phyloP scores from a whole-genome alignment of 2,888 invertebrate species.

The Synergus gifuensis region DNA sequence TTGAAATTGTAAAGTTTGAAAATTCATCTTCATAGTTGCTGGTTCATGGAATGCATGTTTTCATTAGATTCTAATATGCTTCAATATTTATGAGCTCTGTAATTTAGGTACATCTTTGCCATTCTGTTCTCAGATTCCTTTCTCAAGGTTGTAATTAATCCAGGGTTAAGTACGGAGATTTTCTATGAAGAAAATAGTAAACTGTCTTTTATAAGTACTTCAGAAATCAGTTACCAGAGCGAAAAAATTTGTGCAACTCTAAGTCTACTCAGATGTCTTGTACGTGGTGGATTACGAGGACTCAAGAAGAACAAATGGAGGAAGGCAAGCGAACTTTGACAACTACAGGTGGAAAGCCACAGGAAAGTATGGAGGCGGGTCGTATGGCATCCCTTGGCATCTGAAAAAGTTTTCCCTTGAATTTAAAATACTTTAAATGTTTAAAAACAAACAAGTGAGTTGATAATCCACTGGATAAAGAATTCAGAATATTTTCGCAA shows the following conservation, averaged over 20 bases:
- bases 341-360: constrained; percentile 15
- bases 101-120: no score
- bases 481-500: no score
- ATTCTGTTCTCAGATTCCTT: no score
- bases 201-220: background rate
- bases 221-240: background rate
- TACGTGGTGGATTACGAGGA: constrained; percentile 36
- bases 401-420: background rate
- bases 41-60: no score
- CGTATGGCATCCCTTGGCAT: background rate
- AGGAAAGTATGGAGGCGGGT: constrained; percentile 8
- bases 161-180: background rate
- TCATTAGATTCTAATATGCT: no score
- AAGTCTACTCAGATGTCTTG: constrained; percentile 15
- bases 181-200: background rate
- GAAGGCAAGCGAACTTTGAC: constrained; percentile 16
- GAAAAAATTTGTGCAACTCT: background rate
- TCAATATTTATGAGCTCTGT: no score
- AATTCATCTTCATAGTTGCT: no score
- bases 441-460: background rate
- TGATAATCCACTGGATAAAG: no score
- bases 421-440: background rate
- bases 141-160: no score
- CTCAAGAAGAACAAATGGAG: background rate
- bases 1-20: no score